Evolutionary conservation across 2,113 vertebrate species (phyloP), one percentile per base, ranked within the genome.

Genomic region (Pleuronectes platessa): DNA sequence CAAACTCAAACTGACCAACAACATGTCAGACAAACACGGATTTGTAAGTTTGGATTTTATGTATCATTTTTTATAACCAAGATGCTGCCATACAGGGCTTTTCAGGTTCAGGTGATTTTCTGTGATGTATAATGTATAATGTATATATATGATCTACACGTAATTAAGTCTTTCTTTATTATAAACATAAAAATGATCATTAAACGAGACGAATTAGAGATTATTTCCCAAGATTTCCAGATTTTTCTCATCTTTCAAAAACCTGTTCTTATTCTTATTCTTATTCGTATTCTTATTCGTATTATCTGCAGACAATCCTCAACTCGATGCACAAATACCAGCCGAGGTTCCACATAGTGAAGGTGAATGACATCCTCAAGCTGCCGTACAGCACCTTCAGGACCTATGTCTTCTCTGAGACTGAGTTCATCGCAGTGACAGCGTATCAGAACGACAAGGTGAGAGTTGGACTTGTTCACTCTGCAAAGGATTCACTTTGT

Each of bases 281-380:
- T 56, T 27, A 27, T 56, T 24, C 13, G 24, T 56, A 24, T 56
- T 27, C 5, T 56, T 24, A 24, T 56, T 56, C 2, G 24, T 56
- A 12, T 58, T 26, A 61, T 47, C 86, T 63, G 15, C 91, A 99
- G 97, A 98, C 97, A 9, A 97, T 99, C 87, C 86, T 99, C 79
- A 98, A 98, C 92, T 99, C 97, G 35, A 99, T 99, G 97, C 97
- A 98, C 92, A 98, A 98, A 90, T 99, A 99, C 88, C 97, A 98
- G 76, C 97, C 97, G 3, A 90, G 97, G 24, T 97, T 99, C 79
- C 97, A 99, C 79, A 93, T 99, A 9, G 97, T 98, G 59, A 93
- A 95, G 88, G 96, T 97, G 21, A 96, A 97, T 56, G 96, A 98
- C 88, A 94, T 98, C 66, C 91, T 97, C 77, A 97, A 96, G 85